Evolutionary conservation across 2,888 invertebrate genomes (phyloP).

Genomic region (Halictus ligatus): DNA sequence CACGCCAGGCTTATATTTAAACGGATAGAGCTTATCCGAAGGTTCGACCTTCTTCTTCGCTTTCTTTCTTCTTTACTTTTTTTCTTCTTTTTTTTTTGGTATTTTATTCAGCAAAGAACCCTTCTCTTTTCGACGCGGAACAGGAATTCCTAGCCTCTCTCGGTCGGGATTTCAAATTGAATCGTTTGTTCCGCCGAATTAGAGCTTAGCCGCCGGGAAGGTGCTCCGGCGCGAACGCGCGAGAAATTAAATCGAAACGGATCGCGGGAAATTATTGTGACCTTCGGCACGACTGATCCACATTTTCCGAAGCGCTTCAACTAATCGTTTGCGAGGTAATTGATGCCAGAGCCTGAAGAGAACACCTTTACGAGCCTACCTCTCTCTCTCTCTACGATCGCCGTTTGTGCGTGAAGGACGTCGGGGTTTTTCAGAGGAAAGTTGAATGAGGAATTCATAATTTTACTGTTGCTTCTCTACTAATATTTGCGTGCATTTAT

Average conservation of each 20-base stretch:
- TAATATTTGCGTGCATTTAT: neutral
- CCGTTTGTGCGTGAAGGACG: neutral
- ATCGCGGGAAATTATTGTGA: neutral
- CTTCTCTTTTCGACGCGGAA: neutral
- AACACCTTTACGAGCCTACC: neutral
- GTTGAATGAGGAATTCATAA: no score
- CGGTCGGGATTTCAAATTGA: slow-evolving; percentile 50
- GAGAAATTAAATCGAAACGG: slow-evolving; percentile 19
- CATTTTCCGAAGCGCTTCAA: neutral
- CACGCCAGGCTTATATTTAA: slow-evolving; percentile 56
- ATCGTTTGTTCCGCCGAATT: slow-evolving; percentile 46
- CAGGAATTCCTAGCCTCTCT: slow-evolving; percentile 28
- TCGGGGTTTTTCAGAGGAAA: neutral
- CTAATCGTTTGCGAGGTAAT: neutral
- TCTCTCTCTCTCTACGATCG: no score
- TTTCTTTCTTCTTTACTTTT: no score
- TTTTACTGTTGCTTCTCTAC: neutral
- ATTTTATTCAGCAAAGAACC: neutral
- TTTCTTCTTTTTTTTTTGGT: neutral
- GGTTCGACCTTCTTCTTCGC: neutral
- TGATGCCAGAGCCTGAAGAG: neutral
- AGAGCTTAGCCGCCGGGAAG: neutral
- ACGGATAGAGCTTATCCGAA: slow-evolving; percentile 50
- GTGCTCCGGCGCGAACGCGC: neutral
- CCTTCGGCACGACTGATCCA: neutral